These are phyloP conservation scores for Malurus cyaneus DNA, from an alignment of 2,113 vertebrate genomes.

Conservation along the genomic window DNA sequence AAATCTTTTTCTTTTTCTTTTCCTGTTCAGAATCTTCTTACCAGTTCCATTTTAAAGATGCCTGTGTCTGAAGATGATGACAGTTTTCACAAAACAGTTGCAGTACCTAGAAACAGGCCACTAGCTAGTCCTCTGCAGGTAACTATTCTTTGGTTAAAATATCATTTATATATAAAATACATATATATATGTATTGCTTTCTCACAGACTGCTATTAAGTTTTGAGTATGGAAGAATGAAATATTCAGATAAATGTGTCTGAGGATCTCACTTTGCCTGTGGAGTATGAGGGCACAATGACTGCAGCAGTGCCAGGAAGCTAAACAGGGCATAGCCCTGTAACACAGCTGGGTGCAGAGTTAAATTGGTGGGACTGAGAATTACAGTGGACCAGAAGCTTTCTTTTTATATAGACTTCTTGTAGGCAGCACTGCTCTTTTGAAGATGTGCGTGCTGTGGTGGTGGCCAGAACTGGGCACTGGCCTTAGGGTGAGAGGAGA, in stretches of 20 bases:
- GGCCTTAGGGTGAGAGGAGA: not conserved
- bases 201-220: not conserved
- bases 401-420: not conserved
- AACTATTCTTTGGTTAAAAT: constrained; percentile 36
- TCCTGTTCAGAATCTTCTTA: constrained; percentile 85
- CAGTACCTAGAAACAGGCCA: constrained; percentile 80
- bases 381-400: rapidly evolving
- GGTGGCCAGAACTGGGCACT: not conserved
- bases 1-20: not conserved
- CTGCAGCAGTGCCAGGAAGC: not conserved
- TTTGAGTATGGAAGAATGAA: not conserved
- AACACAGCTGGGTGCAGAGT: not conserved
- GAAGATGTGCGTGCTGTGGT: not conserved
- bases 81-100: constrained; percentile 83
- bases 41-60: constrained; percentile 89
- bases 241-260: not conserved
- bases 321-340: not conserved
- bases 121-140: constrained; percentile 88
- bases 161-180: not conserved
- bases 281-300: not conserved
- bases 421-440: not conserved
- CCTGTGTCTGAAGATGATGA: constrained; percentile 83
- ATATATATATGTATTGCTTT: not conserved
- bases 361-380: not conserved
- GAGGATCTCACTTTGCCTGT: not conserved